A percentile compares a stretch with the other conserved stretches of the same genome.
Evolutionary conservation across 2,888 invertebrate species (phyloP).

Genomic region (Perithous albicinctus): DNA sequence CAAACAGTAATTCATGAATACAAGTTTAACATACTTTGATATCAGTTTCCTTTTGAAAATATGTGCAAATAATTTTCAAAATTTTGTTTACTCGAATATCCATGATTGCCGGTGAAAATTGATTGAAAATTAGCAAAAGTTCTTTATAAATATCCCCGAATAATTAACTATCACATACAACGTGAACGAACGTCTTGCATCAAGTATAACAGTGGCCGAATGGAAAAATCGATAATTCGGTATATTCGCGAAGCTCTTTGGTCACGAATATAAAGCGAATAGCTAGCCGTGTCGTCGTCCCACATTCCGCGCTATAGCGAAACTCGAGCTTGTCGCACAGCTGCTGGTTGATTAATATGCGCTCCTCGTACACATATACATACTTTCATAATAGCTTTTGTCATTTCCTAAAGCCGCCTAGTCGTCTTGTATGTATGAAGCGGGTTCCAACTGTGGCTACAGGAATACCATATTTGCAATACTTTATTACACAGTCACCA

Average conservation of each 20-base stretch:
- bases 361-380: constrained; percentile 11
- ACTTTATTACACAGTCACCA: not conserved
- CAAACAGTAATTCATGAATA: no score
- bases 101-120: no score
- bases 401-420: constrained; percentile 32
- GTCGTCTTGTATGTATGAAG: constrained; percentile 13
- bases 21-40: no score
- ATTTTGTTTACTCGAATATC: no score
- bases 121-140: no score
- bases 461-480: constrained; percentile 9
- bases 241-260: constrained; percentile 26
- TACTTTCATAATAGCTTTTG: constrained; percentile 35
- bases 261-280: constrained; percentile 27
- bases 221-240: constrained; percentile 50
- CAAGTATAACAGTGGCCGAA: constrained; percentile 25
- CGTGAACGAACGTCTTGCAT: constrained; percentile 31
- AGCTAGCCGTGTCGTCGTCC: constrained; percentile 12
- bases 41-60: no score
- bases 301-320: constrained; percentile 26
- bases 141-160: no score
- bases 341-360: constrained; percentile 38
- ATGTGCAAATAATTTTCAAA: no score
- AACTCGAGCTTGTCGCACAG: constrained; percentile 12
- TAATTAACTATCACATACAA: not conserved
- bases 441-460: constrained; percentile 8